Base-by-base conservation (phyloP, 2,113 vertebrate genomes). In the Neolamprologus longior region DNA sequence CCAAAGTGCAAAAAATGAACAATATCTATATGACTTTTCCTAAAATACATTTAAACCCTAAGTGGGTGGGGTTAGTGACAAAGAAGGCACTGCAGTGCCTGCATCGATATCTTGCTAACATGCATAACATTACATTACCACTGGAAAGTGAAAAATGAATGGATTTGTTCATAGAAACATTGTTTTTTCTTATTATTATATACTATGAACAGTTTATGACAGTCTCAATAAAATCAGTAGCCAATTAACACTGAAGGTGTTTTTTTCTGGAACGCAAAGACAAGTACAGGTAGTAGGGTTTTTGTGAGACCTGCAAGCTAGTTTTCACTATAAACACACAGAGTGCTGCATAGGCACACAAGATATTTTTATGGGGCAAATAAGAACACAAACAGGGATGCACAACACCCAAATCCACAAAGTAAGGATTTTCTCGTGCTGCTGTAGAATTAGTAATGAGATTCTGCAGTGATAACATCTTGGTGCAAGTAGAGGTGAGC, bases 251-350 rank as follows among this genome's bases (percentile, higher is more conserved):
- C 10, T 71, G 5, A 84, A 90, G 61, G 31, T 1, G 6, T 5
- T 33, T 37, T 66, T 81, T 85, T 42, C 54, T 76, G 5, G 12
- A 61, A 88, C 5, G 45, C 40, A 76, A 68, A 63, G 3, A 81
- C 61, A 61, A 73, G 55, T 57, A 61, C 12, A 80, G 57, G 21
- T 68, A 78, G 33, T 26, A 31, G 15, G 28, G 17, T 66, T 53
- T 13, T 2, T 81, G 8, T 33, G 35, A 82, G 17, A 92, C 88
- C 71, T 94, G 90, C 81, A 37, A 33, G 85, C 7, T 87, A n/a
- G 90, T 92, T 91, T 87, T 24, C 35, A 71, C 61, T 87, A 7
- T 83, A 90, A 88, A 89, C 83, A 90, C 81, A 73, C 80, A 83
- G 42, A 80, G 6, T 35, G 14, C 31, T 47, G 52, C 45, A 81